Conservation (phyloP, 2,888 invertebrate genomes). For the Unio delphinus region DNA sequence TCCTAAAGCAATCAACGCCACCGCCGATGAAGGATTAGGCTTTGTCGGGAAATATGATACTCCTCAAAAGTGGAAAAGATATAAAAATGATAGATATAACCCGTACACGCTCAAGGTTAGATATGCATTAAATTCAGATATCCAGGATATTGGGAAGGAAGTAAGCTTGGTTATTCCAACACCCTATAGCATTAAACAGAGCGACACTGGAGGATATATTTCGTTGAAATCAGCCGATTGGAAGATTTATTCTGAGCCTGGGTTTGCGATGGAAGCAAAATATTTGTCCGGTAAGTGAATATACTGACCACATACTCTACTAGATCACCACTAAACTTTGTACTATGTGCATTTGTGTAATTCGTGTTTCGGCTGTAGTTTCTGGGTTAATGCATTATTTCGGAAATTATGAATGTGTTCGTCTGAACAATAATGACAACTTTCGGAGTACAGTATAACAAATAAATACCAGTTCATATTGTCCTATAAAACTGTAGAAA, state of each 20-base stretch:
- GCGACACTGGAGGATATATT: neutral
- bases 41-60: constrained; percentile 47
- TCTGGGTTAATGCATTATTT: too few relatives aligned
- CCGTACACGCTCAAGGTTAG: constrained; percentile 45
- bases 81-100: constrained; percentile 38
- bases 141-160: constrained; percentile 14
- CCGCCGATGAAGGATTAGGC: constrained; percentile 30
- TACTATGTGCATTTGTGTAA: too few relatives aligned
- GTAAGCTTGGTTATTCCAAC: constrained; percentile 21
- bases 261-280: constrained; percentile 16
- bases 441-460: too few relatives aligned
- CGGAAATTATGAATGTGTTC: too few relatives aligned
- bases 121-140: constrained; percentile 11
- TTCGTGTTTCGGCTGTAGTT: too few relatives aligned
- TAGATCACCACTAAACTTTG: too few relatives aligned
- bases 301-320: too few relatives aligned
- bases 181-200: constrained; percentile 10
- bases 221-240: too few relatives aligned
- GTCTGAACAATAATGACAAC: too few relatives aligned
- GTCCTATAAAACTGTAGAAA: too few relatives aligned
- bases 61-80: constrained; percentile 49
- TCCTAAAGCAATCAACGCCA: constrained; percentile 36
- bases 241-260: neutral
- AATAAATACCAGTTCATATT: too few relatives aligned
- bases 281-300: constrained; percentile 20